These are phyloP conservation scores for Catocala fraxini DNA, from an alignment of 2,888 invertebrate species.

Conservation along the genomic window DNA sequence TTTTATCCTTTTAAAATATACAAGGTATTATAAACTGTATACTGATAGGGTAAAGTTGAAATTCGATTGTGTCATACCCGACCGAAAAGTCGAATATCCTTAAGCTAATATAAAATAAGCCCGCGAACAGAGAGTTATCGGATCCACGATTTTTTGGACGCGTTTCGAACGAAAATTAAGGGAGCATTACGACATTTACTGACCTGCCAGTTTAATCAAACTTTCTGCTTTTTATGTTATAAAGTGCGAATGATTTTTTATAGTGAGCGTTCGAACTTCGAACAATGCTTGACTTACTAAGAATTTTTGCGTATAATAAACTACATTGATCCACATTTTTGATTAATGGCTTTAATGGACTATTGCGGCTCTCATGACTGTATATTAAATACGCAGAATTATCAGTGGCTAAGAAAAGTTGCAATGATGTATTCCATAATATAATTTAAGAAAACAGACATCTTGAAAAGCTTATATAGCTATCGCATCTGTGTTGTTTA, in stretches of 20 bases:
- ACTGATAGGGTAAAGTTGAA: not conserved
- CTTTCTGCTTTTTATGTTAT: slow-evolving; percentile 42
- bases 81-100: slow-evolving; percentile 66
- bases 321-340: slow-evolving; percentile 16
- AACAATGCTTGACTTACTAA: slow-evolving; percentile 23
- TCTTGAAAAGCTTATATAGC: too few species aligned
- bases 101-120: slow-evolving; percentile 66
- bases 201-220: slow-evolving; percentile 63
- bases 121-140: slow-evolving; percentile 70
- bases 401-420: not conserved
- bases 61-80: slow-evolving; percentile 11
- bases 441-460: too few species aligned
- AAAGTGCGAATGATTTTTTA: slow-evolving; percentile 40
- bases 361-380: not conserved
- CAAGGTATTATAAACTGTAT: slow-evolving; percentile 25
- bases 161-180: slow-evolving; percentile 68
- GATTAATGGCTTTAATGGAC: slow-evolving; percentile 9
- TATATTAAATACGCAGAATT: not conserved
- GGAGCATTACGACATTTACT: slow-evolving; percentile 66
- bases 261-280: slow-evolving; percentile 23
- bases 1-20: slow-evolving; percentile 51
- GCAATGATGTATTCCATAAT: not conserved
- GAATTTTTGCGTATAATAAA: slow-evolving; percentile 22
- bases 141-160: slow-evolving; percentile 76
- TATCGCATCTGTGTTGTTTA: too few species aligned